Conservation (phyloP, 2,797 vertebrate species). For the Sebastes steindachneri region DNA sequence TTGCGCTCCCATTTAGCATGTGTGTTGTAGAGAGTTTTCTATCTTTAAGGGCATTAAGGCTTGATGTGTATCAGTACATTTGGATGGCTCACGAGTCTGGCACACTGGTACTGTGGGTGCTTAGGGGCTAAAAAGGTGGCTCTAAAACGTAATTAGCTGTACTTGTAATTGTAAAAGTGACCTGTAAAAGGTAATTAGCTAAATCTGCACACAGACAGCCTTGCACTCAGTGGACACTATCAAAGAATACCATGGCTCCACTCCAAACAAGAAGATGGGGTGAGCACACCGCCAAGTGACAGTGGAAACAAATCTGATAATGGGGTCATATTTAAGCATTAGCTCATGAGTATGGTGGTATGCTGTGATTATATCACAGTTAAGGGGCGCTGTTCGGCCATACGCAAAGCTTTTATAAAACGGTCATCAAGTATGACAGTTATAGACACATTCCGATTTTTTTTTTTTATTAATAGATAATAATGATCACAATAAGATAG, state of each 20-base stretch:
- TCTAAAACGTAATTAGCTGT: constrained; percentile 34
- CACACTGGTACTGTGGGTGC: not conserved
- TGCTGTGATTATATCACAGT: not conserved
- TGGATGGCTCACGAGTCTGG: constrained; percentile 2
- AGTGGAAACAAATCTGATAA: not conserved
- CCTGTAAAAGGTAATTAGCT: constrained; percentile 19
- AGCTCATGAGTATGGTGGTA: not conserved
- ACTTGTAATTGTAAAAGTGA: constrained; percentile 18
- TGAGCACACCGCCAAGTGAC: not conserved
- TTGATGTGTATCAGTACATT: constrained; percentile 5
- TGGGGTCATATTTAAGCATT: not conserved
- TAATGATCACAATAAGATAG: not conserved
- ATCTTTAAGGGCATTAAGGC: not conserved
- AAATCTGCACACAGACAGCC: not conserved
- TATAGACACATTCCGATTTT: no score
- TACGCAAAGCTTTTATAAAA: not conserved
- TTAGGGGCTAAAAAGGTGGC: constrained; percentile 12
- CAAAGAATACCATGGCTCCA: not conserved
- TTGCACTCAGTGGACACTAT: not conserved
- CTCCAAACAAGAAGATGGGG: not conserved
- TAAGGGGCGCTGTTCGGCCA: not conserved
- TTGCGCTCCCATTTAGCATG: not conserved
- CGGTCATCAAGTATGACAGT: not conserved
- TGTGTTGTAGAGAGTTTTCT: not conserved
- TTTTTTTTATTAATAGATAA: not conserved